A percentile compares a stretch with the other conserved stretches of the same genome.
These are phyloP conservation scores for Mimachlamys varia DNA, from an alignment of 2,888 invertebrate species.

Conservation along the genomic window DNA sequence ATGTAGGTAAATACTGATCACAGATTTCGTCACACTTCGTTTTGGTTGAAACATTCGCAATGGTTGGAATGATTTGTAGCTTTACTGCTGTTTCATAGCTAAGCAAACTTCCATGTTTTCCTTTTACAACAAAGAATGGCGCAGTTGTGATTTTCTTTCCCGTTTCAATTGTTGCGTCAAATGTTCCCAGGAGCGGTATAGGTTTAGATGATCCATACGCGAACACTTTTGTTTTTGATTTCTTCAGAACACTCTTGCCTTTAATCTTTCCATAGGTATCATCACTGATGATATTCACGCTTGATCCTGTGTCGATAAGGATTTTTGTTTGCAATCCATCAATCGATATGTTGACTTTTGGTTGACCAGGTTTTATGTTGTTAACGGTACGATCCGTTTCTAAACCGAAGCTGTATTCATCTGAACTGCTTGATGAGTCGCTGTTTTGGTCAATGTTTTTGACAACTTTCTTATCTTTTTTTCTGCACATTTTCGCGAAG, in stretches of 20 bases:
- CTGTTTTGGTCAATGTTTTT: too few relatives aligned
- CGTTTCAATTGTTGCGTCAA: slow-evolving; percentile 1
- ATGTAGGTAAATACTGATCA: slow-evolving; percentile 21
- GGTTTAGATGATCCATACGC: slow-evolving; percentile 40
- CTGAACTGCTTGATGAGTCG: too few relatives aligned
- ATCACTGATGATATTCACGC: slow-evolving; percentile 43
- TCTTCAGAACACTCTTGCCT: not conserved
- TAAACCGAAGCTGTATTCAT: slow-evolving; percentile 45
- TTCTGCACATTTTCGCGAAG: slow-evolving; percentile 41
- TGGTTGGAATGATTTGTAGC: slow-evolving; percentile 41
- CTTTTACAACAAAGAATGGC: slow-evolving; percentile 38
- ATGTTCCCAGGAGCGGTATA: slow-evolving; percentile 7
- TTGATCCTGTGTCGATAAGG: slow-evolving; percentile 43
- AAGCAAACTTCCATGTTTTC: slow-evolving; percentile 36
- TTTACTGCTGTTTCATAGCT: slow-evolving; percentile 43
- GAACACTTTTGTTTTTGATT: not conserved
- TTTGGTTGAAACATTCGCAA: slow-evolving; percentile 33
- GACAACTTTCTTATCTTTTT: not conserved
- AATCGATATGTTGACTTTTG: slow-evolving; percentile 36
- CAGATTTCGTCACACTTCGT: not conserved
- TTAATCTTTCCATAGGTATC: not conserved
- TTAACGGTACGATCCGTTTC: not conserved
- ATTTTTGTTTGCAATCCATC: slow-evolving; percentile 20
- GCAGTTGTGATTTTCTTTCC: not conserved
- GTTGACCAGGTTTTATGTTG: not conserved